These are phyloP conservation scores for Tangara arthus DNA, from an alignment of 2,797 vertebrate species.

Conservation along the genomic window DNA sequence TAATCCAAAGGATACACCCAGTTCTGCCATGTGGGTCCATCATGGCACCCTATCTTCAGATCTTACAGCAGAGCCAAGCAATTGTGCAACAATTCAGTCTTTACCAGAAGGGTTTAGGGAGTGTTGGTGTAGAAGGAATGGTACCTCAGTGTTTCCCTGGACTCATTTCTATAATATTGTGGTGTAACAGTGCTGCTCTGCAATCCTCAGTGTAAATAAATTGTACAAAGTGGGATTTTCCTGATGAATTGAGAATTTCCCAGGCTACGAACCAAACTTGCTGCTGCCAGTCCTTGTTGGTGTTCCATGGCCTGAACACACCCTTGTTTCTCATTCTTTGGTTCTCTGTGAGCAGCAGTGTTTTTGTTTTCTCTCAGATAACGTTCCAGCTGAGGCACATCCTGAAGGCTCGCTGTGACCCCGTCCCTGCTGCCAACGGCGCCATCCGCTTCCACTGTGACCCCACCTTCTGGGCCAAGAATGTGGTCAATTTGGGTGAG, in stretches of 20 bases:
- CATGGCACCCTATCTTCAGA: background rate
- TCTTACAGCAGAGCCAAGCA: background rate
- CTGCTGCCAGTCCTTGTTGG: background rate
- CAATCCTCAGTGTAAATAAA: background rate
- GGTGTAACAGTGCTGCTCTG: background rate
- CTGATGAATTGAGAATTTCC: background rate
- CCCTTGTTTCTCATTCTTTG: background rate
- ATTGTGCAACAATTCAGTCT: background rate
- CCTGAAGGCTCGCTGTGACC: conserved; percentile 91
- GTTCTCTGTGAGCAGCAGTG: background rate
- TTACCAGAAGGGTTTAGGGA: background rate
- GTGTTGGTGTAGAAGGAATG: background rate
- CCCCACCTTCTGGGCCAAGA: conserved; percentile 99
- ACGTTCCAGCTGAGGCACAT: conserved; percentile 93
- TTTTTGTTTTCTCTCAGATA: conserved; percentile 78
- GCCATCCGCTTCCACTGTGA: conserved; percentile 97
- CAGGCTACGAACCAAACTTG: background rate
- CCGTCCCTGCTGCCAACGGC: conserved; percentile 92
- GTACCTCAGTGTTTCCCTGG: background rate
- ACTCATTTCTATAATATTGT: background rate
- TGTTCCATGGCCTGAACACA: background rate
- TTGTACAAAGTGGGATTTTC: background rate
- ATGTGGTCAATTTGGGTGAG: conserved; percentile 96
- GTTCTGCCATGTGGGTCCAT: background rate
- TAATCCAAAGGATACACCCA: background rate